Percentiles rank a stretch among this genome's conserved stretches.
Conservation (phyloP, 2,888 invertebrate species). For the Habroteleia sp. region DNA sequence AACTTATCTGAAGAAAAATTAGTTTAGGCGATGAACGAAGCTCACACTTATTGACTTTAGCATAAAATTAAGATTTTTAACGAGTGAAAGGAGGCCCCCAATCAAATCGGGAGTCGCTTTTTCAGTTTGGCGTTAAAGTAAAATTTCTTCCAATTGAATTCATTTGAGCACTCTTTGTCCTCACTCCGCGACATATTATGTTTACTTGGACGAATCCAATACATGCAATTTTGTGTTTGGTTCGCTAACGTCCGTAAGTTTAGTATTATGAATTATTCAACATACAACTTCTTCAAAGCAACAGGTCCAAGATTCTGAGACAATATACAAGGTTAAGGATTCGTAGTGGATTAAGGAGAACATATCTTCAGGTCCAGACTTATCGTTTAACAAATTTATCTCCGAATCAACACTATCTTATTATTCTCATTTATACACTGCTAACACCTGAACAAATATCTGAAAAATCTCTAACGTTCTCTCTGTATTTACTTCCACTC, state of each 20-base stretch:
- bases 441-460: background rate
- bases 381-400: conserved; percentile 68
- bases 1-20: conserved; percentile 48
- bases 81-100: conserved; percentile 16
- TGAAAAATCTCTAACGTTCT: background rate
- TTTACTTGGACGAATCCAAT: conserved; percentile 42
- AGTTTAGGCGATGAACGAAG: conserved; percentile 38
- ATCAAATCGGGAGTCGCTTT: background rate
- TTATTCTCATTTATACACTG: conserved; percentile 1
- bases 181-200: conserved; percentile 11
- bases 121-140: too few relatives aligned
- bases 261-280: conserved; percentile 76
- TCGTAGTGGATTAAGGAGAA: conserved; percentile 76
- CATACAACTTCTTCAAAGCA: conserved; percentile 76
- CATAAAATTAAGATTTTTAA: conserved; percentile 31
- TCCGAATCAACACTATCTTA: conserved; percentile 44
- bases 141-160: conserved; percentile 36
- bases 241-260: conserved; percentile 48
- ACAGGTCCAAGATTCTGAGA: conserved; percentile 73
- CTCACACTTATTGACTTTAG: conserved; percentile 30
- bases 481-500: too few relatives aligned
- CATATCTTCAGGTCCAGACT: conserved; percentile 70
- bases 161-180: conserved; percentile 6
- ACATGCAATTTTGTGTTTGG: conserved; percentile 52
- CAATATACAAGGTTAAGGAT: conserved; percentile 74